Base-by-base conservation (phyloP, 2,113 vertebrate species). In the Baryphthengus martii region DNA sequence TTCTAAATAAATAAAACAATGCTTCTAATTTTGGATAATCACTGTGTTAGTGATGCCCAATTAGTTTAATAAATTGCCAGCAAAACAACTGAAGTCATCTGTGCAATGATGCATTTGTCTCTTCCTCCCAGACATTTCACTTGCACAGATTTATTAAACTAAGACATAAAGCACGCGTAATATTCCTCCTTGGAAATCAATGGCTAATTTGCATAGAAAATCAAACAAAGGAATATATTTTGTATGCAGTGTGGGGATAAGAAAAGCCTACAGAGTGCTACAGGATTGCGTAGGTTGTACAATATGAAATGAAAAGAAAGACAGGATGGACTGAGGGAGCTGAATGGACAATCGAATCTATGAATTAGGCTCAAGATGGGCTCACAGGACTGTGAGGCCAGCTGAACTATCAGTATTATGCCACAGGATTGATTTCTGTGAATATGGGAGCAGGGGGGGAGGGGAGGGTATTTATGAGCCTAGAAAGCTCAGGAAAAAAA, bases 41-140 rank as follows among this genome's bases (percentile, higher is more conserved):
- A 77, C 49, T 59, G 45, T 67, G 47, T 33, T 63, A 76, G 72
- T 19, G 31, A 76, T 65, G 68, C 58, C 35, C 24, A 88, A 96
- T 96, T 96, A 88, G 59, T 55, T 75, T 94, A 94, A 93, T 76
- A 94, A 94, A 96, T 91, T 94, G 72, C 71, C 35, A 85, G 45
- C 50, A 83, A 88, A 94, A 88, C n/a, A 91, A 83, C 39, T 31
- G 58, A 85, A 94, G 91, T 45, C 49, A 85, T 19, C 42, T 50
- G 39, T 50, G 59, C 73, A 87, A 75, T 68, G 70, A 75, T 81
- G 61, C 56, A 39, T 79, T 94, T 70, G 53, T 66, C 24, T 96
- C 62, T 89, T n/a, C 70, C 66, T 88, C 66, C 21, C 67, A 94
- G 89, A 77, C 13, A 73, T 96, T 86, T 63, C 75, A 55, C 21